A percentile compares a stretch with the other conserved stretches of the same genome.
These are phyloP conservation scores for Drosophila sechellia DNA, from an alignment of 1,140 invertebrate genomes.

Conservation along the genomic window DNA sequence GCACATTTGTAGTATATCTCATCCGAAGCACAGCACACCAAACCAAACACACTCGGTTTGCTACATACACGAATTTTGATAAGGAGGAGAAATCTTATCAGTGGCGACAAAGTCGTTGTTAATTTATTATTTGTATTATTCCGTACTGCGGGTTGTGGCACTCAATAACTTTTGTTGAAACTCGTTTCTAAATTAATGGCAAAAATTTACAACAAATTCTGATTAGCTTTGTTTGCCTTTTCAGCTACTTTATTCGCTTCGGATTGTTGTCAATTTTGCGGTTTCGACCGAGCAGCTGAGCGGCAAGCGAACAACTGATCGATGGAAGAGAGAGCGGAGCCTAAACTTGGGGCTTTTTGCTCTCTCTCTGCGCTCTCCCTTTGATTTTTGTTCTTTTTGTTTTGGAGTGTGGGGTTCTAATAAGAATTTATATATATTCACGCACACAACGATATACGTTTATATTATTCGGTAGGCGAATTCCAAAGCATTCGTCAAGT, in stretches of 20 bases:
- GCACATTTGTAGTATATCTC: conserved; percentile 31
- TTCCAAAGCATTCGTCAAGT: conserved; percentile 69
- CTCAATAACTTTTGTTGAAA: conserved; percentile 34
- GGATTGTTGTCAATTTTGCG: conserved; percentile 75
- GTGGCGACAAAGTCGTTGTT: conserved; percentile 39
- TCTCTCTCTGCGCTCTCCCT: conserved; percentile 1
- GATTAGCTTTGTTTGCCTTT: conserved; percentile 31
- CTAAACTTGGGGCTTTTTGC: conserved; percentile 25
- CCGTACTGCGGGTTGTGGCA: conserved; percentile 44
- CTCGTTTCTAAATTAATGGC: conserved; percentile 52
- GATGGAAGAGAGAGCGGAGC: conserved; percentile 24
- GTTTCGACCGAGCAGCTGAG: conserved; percentile 71
- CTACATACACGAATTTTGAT: conserved; percentile 57
- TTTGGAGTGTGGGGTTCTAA: conserved; percentile 40
- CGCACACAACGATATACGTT: conserved; percentile 1
- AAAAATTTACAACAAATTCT: conserved; percentile 78
- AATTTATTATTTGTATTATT: conserved; percentile 24
- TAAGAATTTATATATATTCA: conserved; percentile 49
- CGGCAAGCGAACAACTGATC: conserved; percentile 72
- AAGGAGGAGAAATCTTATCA: conserved; percentile 67
- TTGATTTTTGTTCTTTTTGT: background rate
- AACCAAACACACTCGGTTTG: conserved; percentile 44
- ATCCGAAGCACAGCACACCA: conserved; percentile 44
- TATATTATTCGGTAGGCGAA: conserved; percentile 55
- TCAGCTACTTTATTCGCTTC: background rate